Percentiles rank a stretch among this genome's conserved stretches.
phyloP scores from a whole-genome alignment of 2,797 vertebrate genomes.

The Glossophaga mutica region DNA sequence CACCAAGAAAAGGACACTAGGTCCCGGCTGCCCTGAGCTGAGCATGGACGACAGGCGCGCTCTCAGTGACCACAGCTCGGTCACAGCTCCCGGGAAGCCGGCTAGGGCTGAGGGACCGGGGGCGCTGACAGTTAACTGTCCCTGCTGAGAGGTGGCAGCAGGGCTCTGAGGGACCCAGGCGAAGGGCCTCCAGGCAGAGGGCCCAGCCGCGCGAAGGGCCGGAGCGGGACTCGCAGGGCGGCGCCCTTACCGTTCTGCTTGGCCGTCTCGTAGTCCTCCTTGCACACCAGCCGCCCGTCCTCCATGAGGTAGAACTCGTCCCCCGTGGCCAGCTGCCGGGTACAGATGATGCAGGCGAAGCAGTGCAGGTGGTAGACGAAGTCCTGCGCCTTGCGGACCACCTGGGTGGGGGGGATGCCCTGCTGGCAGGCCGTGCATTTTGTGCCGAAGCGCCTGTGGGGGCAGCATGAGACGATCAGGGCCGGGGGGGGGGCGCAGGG shows the following conservation, averaged over 20 bases:
- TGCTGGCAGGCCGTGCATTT: conserved; percentile 99
- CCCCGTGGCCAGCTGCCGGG: conserved; percentile 95
- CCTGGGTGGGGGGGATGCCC: conserved; percentile 97
- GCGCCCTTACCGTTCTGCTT: conserved; percentile 92
- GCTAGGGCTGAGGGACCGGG: rapidly evolving
- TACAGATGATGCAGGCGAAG: conserved; percentile 98
- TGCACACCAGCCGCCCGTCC: conserved; percentile 96
- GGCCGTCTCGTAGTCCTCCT: conserved; percentile 97
- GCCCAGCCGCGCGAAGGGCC: rapidly evolving
- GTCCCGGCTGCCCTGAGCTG: not conserved
- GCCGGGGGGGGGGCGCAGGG: rapidly evolving
- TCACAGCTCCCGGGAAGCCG: rapidly evolving
- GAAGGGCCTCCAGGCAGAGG: not conserved
- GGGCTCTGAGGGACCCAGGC: rapidly evolving
- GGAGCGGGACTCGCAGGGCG: rapidly evolving
- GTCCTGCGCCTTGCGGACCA: conserved; percentile 98
- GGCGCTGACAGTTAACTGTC: not conserved
- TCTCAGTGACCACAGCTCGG: rapidly evolving
- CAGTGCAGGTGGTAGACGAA: conserved; percentile 99
- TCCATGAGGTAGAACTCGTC: conserved; percentile 99
- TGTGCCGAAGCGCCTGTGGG: conserved; percentile 93
- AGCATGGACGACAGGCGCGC: rapidly evolving
- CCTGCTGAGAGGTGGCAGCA: rapidly evolving
- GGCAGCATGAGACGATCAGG: not conserved
- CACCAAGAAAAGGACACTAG: rapidly evolving